Evolutionary conservation across 2,113 vertebrate species (phyloP).

Genomic region (Syngnathus floridae): DNA sequence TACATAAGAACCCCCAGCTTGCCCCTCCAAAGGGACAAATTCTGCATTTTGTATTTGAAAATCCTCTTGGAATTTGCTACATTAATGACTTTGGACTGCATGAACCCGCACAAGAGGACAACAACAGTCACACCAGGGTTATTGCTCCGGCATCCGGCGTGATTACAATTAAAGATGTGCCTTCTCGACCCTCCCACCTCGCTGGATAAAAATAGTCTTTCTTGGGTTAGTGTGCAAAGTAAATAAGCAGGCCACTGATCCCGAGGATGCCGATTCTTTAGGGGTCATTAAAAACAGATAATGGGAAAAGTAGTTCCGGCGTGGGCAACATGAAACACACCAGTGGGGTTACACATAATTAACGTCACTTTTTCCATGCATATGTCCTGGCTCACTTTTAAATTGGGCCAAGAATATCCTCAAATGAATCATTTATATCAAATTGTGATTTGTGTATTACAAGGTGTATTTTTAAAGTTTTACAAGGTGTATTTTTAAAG

Average conservation of each 20-base stretch:
- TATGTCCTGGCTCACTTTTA: background rate
- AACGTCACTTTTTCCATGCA: conserved; percentile 2
- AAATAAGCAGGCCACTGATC: conserved; percentile 60
- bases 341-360: conserved; percentile 47
- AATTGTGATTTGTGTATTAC: background rate
- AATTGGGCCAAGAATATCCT: background rate
- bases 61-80: conserved; percentile 20
- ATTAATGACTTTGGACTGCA: conserved; percentile 28
- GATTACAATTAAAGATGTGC: conserved; percentile 55
- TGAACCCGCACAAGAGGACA: conserved; percentile 30
- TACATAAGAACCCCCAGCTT: conserved; percentile 53
- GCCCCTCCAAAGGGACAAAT: conserved; percentile 24
- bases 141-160: conserved; percentile 41
- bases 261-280: conserved; percentile 53
- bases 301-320: conserved; percentile 15
- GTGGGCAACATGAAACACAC: conserved; percentile 10
- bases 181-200: conserved; percentile 25
- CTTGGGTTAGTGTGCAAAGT: conserved; percentile 45
- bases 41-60: conserved; percentile 36
- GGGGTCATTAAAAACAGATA: conserved; percentile 50
- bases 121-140: conserved; percentile 31
- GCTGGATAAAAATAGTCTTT: conserved; percentile 57
- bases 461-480: too few species aligned
- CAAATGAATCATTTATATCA: background rate
- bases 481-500: too few species aligned